Base-by-base conservation (phyloP, 2,113 vertebrate species). In the Notothenia coriiceps region DNA sequence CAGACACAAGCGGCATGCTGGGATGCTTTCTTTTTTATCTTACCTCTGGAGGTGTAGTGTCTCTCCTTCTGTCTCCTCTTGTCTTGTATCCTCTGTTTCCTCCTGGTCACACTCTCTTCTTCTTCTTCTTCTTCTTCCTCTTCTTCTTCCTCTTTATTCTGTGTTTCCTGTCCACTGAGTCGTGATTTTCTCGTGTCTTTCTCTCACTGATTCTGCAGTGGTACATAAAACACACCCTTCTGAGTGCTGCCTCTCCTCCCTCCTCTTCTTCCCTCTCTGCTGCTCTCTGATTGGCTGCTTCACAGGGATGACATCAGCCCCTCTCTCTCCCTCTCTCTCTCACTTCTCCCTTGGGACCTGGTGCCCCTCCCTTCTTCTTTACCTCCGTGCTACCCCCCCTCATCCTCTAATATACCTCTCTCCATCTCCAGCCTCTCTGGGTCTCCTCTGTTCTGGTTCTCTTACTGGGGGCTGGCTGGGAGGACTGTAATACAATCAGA, bases 201-300 rank as follows among this genome's bases (percentile, higher is more conserved):
- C 69, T 78, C 33, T 71, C 74, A 59, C 79, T 79, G 90, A 90
- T 89, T 86, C 93, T 93, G 91, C 92, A 93, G 92, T 92, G 88
- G 79, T 35, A 85, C 79, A 90, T 77, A 77, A 89, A 93, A 93
- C 92, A 93, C 92, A 89, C 92, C 92, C 93, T 91, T 84, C 80
- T 80, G 62, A 83, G 83, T 82, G 71, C 83, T 64, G 83, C 70
- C 83, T 88, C 83, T 72, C 20, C 77, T 72, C 84, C 86, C 85
- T 73, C 86, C 70, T 74, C 79, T 66, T 70, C 18, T 18, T 55
- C 70, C 59, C 43, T 82, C 71, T 43, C 74, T 6, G 73, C 84
- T 54, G 56, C 77, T 40, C 81, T 87, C 65, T 60, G 82, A 92
- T 93, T 94, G 88, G 92, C 80, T 74, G 76, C 29, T 56, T 54